Percentiles rank a stretch among this genome's conserved stretches.
Evolutionary conservation across 2,888 invertebrate species (phyloP).

Genomic region (Pandemis cinnamomeana): DNA sequence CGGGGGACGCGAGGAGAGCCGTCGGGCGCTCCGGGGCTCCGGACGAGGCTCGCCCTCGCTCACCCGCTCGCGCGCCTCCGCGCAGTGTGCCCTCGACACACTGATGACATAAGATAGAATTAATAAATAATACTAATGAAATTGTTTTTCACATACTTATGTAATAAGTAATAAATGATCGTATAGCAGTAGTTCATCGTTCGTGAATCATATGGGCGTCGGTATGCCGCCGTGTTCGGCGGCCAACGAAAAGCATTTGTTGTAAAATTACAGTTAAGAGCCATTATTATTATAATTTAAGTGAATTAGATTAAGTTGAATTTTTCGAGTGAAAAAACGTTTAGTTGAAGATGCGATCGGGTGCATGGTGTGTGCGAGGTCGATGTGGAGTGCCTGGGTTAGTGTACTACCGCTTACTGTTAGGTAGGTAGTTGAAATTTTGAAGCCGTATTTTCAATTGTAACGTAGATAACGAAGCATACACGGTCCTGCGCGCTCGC

Average conservation of each 20-base stretch:
- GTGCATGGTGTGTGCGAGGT: conserved; percentile 81
- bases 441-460: conserved; percentile 82
- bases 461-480: conserved; percentile 80
- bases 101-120: conserved; percentile 67
- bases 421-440: conserved; percentile 85
- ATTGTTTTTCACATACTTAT: conserved; percentile 81
- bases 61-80: conserved; percentile 45
- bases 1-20: conserved; percentile 42
- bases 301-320: conserved; percentile 83
- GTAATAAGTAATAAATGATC: conserved; percentile 78
- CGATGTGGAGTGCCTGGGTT: conserved; percentile 82
- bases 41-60: conserved; percentile 43
- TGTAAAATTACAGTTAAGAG: conserved; percentile 83
- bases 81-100: conserved; percentile 64
- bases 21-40: conserved; percentile 40
- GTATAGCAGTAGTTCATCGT: conserved; percentile 76
- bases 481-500: conserved; percentile 73
- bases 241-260: conserved; percentile 83
- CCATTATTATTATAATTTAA: conserved; percentile 83
- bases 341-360: conserved; percentile 81
- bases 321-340: conserved; percentile 81
- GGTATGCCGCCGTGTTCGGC: conserved; percentile 70
- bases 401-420: conserved; percentile 84
- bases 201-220: conserved; percentile 65
- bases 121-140: conserved; percentile 67